These are phyloP conservation scores for Rhingia rostrata DNA, from an alignment of 2,888 invertebrate genomes.

Conservation along the genomic window DNA sequence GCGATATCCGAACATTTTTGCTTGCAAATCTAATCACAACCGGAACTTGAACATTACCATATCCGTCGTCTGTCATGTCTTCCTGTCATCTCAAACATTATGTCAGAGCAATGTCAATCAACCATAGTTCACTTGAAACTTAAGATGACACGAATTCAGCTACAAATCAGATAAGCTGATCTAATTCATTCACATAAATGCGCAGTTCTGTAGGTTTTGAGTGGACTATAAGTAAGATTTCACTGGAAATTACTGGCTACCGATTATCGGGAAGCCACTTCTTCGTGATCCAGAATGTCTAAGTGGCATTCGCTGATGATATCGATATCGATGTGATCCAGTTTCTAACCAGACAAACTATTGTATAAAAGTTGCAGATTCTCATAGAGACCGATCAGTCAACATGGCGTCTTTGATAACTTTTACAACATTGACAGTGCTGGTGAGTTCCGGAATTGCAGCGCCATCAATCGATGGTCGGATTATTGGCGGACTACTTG, in stretches of 20 bases:
- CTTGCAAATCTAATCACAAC: slow-evolving; percentile 6
- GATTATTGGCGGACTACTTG: slow-evolving; percentile 79
- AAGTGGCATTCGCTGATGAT: slow-evolving; percentile 41
- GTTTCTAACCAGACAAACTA: slow-evolving; percentile 38
- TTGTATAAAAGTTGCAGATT: slow-evolving; percentile 50
- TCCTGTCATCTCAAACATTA: too few species aligned
- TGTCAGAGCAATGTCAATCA: neutral
- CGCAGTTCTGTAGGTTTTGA: slow-evolving; percentile 57
- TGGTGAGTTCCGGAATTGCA: slow-evolving; percentile 15
- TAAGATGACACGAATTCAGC: slow-evolving; percentile 29
- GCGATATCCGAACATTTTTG: neutral
- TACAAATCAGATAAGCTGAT: slow-evolving; percentile 32
- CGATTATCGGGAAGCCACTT: slow-evolving; percentile 46
- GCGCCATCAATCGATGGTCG: slow-evolving; percentile 75
- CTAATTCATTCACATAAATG: slow-evolving; percentile 38
- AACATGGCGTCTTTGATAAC: slow-evolving; percentile 49
- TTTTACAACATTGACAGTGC: slow-evolving; percentile 9
- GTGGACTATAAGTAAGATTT: slow-evolving; percentile 8
- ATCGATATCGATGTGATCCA: slow-evolving; percentile 55
- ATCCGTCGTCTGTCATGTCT: neutral
- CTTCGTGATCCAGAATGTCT: slow-evolving; percentile 54
- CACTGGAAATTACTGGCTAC: slow-evolving; percentile 37
- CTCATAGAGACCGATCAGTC: slow-evolving; percentile 28
- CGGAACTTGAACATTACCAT: neutral
- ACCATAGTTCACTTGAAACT: slow-evolving; percentile 5